Base-by-base conservation (phyloP, 2,888 invertebrate genomes). In the Noctua fimbriata region DNA sequence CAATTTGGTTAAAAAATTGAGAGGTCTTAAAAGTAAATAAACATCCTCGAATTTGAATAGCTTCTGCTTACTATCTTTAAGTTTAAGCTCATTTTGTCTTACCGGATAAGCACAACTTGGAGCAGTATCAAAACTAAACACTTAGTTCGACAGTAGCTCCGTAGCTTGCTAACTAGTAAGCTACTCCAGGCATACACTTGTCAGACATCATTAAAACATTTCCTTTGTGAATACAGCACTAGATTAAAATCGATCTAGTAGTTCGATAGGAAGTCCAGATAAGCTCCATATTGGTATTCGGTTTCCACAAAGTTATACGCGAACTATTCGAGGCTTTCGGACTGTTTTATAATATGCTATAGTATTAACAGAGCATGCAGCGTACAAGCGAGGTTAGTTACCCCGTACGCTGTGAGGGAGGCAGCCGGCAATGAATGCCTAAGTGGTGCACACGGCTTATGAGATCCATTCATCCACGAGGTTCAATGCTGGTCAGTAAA, bases 401-500 rank as follows among this genome's bases (percentile, higher is more conserved):
- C 95, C 95, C 93, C 93, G 91, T 88, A 89, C 73, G 85, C 72
- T 81, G 69, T 72, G 83, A 87, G 92, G 91, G 91, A 91, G 92
- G 89, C 92, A 91, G 88, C 87, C 91, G 88, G 93, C 94, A 93
- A 93, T 96, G 95, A 95, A 96, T 95, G 93, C 92, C 89, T 92
- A 92, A 95, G 94, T 94, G 94, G 91, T 92, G 92, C 93, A 92
- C 91, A 90, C 92, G 91, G 92, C 93, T 92, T 91, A 90, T 92
- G 92, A 89, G 92, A 90, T 89, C 92, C 92, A 94, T 95, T 94
- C 95, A 94, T 92, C 88, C 89, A 89, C 89, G 88, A 89, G 89
- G 92, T 93, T 93, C 92, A 93, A 93, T 94, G 92, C 92, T 92
- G 94, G 94, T 92, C 93, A 92, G 94, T 92, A 94, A 95, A 96